Conservation (phyloP, 2,797 vertebrate genomes). For the Propithecus perrieri region DNA sequence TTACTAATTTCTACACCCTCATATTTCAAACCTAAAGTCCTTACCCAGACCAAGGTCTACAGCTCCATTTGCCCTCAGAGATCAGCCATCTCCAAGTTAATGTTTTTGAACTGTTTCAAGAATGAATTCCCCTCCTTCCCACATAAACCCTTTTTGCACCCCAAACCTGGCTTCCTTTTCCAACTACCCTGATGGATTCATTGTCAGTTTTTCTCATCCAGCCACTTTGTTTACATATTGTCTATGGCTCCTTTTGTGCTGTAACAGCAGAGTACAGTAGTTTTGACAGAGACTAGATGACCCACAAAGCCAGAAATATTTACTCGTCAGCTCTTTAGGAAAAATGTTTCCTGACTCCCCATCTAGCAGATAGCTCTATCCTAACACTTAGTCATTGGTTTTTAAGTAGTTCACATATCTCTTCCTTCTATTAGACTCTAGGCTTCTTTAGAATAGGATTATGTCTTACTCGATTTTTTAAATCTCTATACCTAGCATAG, state of each 20-base stretch:
- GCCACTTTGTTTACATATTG: background rate
- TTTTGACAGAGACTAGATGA: background rate
- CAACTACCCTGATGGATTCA: background rate
- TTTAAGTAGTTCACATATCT: background rate
- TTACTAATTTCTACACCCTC: background rate
- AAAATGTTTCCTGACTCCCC: background rate
- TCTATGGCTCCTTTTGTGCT: background rate
- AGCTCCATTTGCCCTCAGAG: background rate
- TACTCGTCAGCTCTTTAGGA: background rate
- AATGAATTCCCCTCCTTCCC: background rate
- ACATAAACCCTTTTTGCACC: background rate
- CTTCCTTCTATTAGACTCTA: background rate
- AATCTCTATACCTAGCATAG: background rate
- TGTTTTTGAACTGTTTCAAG: slow-evolving; percentile 4
- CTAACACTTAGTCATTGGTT: background rate
- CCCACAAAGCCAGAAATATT: background rate
- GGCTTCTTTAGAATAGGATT: background rate
- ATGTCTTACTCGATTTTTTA: background rate
- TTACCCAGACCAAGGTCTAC: background rate
- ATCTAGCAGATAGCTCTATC: background rate
- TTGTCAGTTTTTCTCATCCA: background rate
- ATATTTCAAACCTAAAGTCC: background rate
- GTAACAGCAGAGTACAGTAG: background rate
- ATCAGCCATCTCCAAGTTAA: background rate
- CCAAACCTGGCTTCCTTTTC: background rate